Evolutionary conservation across 1,140 invertebrate species (phyloP), one percentile per base, ranked within the genome.

Genomic region (Zaprionus africanus): DNA sequence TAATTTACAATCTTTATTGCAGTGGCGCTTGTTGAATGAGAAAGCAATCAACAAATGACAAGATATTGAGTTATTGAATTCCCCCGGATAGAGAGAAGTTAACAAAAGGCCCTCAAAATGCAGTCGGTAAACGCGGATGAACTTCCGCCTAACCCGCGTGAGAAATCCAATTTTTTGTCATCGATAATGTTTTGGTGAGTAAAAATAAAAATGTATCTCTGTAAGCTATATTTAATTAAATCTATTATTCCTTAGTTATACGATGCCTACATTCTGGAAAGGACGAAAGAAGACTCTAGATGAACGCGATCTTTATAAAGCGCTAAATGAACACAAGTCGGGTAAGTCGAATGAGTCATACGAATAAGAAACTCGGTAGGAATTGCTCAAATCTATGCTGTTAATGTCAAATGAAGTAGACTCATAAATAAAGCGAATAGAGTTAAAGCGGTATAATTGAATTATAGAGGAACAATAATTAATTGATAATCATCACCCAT

Each of bases 271-370:
- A 70, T 94, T 95, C 80, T 92, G 93, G 49, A 93, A 93, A 69
- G 94, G 94, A 13, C 93, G 93, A 53, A 94, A 94, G 74, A 93
- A 93, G 66, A 94, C 94, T 67, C 76, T 95, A 12, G 93, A 94
- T 72, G 92, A 93, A 63, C 77, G 83, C 5, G 95, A 95, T 92
- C 91, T 95, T 6, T 95, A 94, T 78, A 84, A 93, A 76, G 93
- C 95, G 34, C 82, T 95, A n/a, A 92, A 93, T n/a, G 94, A 94
- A 59, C 94, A 95, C 76, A 93, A 92, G 71, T 95, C 95, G 7
- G 93, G 91, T 92, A 71, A 92, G 79, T 78, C 1, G 24, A 58
- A 53, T 65, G 46, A 65, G 46, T 46, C 15, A 58, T 36, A 41
- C 38, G 2, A 41, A 2, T n/a, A n/a, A 56, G 26, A 4, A 7